phyloP scores from a whole-genome alignment of 2,888 invertebrate genomes.

The Oxyteleia sp. region DNA sequence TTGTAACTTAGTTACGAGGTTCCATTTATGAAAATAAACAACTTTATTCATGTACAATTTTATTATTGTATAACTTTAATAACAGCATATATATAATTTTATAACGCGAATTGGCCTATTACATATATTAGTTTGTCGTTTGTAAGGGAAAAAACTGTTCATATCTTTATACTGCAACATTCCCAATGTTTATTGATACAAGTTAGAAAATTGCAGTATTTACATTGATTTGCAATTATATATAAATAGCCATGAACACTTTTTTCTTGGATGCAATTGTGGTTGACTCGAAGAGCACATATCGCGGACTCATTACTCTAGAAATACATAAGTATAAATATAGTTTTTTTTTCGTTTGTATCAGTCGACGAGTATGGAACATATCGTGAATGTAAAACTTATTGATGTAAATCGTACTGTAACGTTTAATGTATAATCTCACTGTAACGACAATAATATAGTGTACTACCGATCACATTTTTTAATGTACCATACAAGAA shows the following conservation, averaged over 20 bases:
- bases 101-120: neutral
- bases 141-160: constrained; percentile 18
- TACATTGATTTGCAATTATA: too few species aligned
- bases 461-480: constrained; percentile 30
- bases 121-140: neutral
- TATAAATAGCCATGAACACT: constrained; percentile 18
- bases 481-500: constrained; percentile 60
- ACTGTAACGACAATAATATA: constrained; percentile 68
- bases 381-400: constrained; percentile 55
- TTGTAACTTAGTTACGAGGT: neutral
- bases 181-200: too few species aligned
- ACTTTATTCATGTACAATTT: constrained; percentile 13
- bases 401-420: constrained; percentile 51
- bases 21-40: constrained; percentile 21
- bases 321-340: constrained; percentile 22
- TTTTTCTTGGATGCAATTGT: constrained; percentile 10
- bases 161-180: too few species aligned
- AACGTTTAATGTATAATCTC: constrained; percentile 61
- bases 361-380: constrained; percentile 42
- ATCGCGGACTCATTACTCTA: constrained; percentile 33
- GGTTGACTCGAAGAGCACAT: constrained; percentile 34
- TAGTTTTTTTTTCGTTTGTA: constrained; percentile 21
- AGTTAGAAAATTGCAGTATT: too few species aligned
- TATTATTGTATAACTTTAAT: constrained; percentile 8
- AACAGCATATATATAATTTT: constrained; percentile 15